A percentile compares a stretch with the other conserved stretches of the same genome.
Conservation (phyloP, 2,113 vertebrate species). For the Rousettus leschenaultii region DNA sequence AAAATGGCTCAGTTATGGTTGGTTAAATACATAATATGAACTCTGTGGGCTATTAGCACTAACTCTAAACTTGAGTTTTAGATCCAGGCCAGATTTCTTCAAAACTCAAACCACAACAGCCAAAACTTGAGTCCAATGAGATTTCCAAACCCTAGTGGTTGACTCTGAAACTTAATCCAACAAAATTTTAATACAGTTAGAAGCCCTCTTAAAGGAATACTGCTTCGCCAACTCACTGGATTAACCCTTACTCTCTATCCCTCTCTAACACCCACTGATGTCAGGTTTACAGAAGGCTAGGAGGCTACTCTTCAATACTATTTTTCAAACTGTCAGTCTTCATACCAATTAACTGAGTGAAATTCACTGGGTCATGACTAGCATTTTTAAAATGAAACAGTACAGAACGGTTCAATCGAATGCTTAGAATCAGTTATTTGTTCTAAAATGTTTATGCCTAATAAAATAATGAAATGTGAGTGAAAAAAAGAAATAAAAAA, state of each 20-base stretch:
- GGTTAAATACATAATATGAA: constrained; percentile 31
- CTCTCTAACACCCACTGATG: neutral
- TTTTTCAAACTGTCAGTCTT: neutral
- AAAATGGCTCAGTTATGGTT: constrained; percentile 29
- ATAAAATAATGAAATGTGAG: neutral
- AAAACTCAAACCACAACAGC: constrained; percentile 19
- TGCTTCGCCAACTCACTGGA: neutral
- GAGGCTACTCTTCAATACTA: neutral
- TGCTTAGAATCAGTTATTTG: constrained; percentile 3
- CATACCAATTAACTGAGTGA: neutral
- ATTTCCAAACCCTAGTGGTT: constrained; percentile 24
- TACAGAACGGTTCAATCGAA: neutral
- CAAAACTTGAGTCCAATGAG: neutral
- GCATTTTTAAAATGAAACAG: neutral
- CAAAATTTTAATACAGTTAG: neutral
- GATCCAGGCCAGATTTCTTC: neutral
- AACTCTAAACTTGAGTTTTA: constrained; percentile 4
- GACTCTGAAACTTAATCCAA: neutral
- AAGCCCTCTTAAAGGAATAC: neutral
- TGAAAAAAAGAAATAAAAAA: neutral
- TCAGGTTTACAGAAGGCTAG: neutral
- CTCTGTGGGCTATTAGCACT: neutral
- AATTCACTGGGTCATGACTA: neutral
- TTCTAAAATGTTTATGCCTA: constrained; percentile 9
- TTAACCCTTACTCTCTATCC: neutral